Base-by-base conservation (phyloP, 2,888 invertebrate genomes). In the Lepeophtheirus nordmannii region DNA sequence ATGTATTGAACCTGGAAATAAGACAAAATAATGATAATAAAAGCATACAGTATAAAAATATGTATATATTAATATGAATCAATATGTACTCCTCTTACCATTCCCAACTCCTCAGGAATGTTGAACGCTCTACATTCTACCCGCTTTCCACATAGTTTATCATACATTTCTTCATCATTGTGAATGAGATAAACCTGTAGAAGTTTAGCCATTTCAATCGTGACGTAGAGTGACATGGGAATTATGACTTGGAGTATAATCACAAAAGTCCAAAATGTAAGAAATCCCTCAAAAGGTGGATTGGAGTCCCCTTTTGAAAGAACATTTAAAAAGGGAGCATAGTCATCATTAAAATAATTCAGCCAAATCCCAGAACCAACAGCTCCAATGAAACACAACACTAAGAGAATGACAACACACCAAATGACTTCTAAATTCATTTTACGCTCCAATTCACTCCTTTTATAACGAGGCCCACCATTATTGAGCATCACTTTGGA, bases 401-500 rank as follows among this genome's bases (percentile, higher is more conserved):
- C 69, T n/a, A 79, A 70, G 23, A 80, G 74, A 65, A 79, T 73
- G 17, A 78, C 71, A 57, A 79, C 76, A 72, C 78, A 80, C 91
- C 92, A 94, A 73, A 94, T 84, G 68, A 96, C 89, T 78, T 94
- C 93, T 71, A 86, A 83, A 78, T 97, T 97, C 86, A 97, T 93
- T 76, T 87, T 85, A 70, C 85, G 83, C 77, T 97, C 96, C 71
- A 97, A 79, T 69, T 85, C 85, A 66, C 93, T 93, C 71, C 92
- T 83, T 78, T 93, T 96, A 78, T 87, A 90, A 93, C 82, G 68
- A 93, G 93, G 66, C 58, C 93, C 91, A 70, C 91, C 89, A 76
- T 94, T 96, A 77, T 96, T 97, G 69, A 96, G 81, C 90, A 96
- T 90, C 20, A 94, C 90, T 78, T 97, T 97, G 17, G 94, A 94